Base-by-base conservation (phyloP, 2,113 vertebrate species). In the Axis porcinus region DNA sequence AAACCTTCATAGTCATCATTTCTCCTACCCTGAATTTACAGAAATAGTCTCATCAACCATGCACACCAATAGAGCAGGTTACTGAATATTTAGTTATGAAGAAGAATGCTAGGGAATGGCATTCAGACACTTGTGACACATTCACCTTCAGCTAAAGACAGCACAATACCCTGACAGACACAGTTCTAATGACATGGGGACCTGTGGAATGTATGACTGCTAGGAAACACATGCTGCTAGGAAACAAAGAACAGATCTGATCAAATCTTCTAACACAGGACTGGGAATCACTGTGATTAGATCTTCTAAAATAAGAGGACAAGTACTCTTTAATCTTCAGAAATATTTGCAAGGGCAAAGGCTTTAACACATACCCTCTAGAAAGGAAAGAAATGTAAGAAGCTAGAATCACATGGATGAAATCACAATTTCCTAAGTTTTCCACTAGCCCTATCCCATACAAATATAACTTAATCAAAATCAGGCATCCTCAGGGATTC, bases 231-330 rank as follows among this genome's bases (percentile, higher is more conserved):
- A 62, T 11, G 70, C 98, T 98, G 96, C 88, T 97, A 3, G 95
- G 94, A 98, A 97, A 98, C 98, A 98, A 98, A 97, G 89, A 98
- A 27, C 16, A 86, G 89, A 97, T 64, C 23, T 47, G 96, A 86
- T 81, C 19, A 0, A 85, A 91, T 94, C 93, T 97, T 94, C 81
- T 76, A 92, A 88, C 58, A 83, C n/a, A 93, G 40, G 23, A 2
- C 79, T 78, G 12, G 0, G 90, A 96, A 87, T 78, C 88, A 82
- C 2, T n/a, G 36, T 9, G 33, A 91, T 25, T 0, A 91, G 70
- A 93, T 97, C 96, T 93, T 58, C 76, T 62, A 95, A 40, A 92
- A 86, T 85, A 16, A 95, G 40, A 95, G 82, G 82, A 11, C 79
- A 95, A 89, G 67, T 54, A 86, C 50, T 96, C 89, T 36, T 74